phyloP scores from a whole-genome alignment of 2,888 invertebrate species.

The Leptura quadrifasciata region DNA sequence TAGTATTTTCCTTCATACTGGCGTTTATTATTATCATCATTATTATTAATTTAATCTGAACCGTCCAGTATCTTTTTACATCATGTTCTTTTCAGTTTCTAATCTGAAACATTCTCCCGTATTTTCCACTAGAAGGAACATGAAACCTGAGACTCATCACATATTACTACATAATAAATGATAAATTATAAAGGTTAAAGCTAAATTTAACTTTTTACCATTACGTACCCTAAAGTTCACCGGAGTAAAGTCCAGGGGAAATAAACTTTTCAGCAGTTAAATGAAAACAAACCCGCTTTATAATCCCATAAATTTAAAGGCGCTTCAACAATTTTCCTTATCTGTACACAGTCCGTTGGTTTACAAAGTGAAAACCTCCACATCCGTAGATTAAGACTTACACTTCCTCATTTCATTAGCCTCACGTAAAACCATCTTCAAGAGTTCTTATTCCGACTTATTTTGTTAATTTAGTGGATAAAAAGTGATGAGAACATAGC shows the following conservation, averaged over 20 bases:
- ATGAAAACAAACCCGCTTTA: constrained; percentile 45
- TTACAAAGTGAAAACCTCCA: constrained; percentile 64
- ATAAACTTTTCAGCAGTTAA: constrained; percentile 41
- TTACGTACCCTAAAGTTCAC: constrained; percentile 27
- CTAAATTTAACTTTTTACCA: constrained; percentile 29
- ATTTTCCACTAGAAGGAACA: constrained; percentile 12
- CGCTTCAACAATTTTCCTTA: constrained; percentile 54
- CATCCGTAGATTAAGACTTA: constrained; percentile 63
- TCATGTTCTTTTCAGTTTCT: neutral
- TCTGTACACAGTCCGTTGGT: constrained; percentile 63
- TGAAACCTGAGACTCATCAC: constrained; percentile 21
- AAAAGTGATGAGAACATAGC: neutral
- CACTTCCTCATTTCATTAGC: constrained; percentile 61
- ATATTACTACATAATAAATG: constrained; percentile 27
- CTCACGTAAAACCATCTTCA: constrained; percentile 59
- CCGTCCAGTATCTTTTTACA: neutral
- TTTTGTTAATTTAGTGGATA: neutral
- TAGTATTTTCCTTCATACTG: too few relatives aligned
- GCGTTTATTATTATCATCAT: too few relatives aligned
- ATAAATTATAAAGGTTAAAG: constrained; percentile 35
- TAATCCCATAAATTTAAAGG: constrained; percentile 44
- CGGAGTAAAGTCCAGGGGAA: constrained; percentile 33
- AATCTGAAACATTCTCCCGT: neutral
- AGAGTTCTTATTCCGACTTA: constrained; percentile 33
- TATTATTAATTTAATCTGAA: too few relatives aligned